Evolutionary conservation across 2,888 invertebrate genomes (phyloP).

Genomic region (Eutolmus rufibarbis): DNA sequence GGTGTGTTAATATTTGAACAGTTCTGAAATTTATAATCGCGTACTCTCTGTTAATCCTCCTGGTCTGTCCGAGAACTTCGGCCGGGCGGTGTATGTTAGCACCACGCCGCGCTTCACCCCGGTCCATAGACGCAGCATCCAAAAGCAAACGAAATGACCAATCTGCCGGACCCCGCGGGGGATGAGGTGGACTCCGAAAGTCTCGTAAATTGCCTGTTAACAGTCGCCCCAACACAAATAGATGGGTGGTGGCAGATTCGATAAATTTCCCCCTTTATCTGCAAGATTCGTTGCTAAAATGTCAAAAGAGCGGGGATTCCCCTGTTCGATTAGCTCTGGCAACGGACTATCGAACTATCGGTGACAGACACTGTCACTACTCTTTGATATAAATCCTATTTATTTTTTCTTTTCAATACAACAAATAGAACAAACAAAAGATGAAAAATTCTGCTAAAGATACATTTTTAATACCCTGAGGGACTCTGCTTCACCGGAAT

Average conservation of each 20-base stretch:
- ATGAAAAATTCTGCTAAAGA: not conserved
- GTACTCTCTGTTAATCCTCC: not conserved
- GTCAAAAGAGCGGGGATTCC: not conserved
- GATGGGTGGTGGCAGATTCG: not conserved
- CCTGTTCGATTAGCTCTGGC: not conserved
- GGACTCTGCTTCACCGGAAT: not conserved
- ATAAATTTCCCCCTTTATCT: slow-evolving; percentile 5
- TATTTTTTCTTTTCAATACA: not conserved
- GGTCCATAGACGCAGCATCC: not conserved
- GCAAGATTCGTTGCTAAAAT: not conserved
- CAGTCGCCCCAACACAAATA: not conserved
- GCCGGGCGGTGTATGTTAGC: not conserved
- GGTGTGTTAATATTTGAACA: slow-evolving; percentile 5
- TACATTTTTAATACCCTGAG: not conserved
- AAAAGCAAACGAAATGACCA: not conserved
- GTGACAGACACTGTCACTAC: not conserved
- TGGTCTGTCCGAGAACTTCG: not conserved
- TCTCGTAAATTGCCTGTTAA: slow-evolving; percentile 2
- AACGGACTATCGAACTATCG: not conserved
- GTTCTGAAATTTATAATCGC: slow-evolving; percentile 6
- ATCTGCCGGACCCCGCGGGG: not conserved
- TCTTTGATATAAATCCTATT: not conserved
- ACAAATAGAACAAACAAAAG: not conserved
- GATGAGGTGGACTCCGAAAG: not conserved
- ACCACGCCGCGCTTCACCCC: not conserved